These are phyloP conservation scores for Drosophila nr. perissopoda DNA, from an alignment of 2,888 invertebrate species.

Conservation along the genomic window DNA sequence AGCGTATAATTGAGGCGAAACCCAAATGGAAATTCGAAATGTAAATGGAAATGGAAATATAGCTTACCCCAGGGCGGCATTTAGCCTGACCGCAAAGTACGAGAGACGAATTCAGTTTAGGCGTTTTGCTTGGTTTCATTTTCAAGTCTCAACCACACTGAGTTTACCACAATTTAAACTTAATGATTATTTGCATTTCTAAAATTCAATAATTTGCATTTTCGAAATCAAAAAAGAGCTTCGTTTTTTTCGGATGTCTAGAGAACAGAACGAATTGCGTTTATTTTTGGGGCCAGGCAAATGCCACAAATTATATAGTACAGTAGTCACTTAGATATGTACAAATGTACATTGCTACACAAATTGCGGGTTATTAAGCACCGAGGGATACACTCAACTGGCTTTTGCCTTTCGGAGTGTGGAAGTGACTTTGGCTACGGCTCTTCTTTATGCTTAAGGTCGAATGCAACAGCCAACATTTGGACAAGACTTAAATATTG, in stretches of 20 bases:
- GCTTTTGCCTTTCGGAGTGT: slow-evolving; percentile 26
- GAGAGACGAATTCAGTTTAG: slow-evolving; percentile 29
- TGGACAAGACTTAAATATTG: slow-evolving; percentile 50
- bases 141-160: slow-evolving; percentile 13
- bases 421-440: background rate
- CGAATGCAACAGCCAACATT: slow-evolving; percentile 36
- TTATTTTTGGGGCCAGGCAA: slow-evolving; percentile 52
- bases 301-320: slow-evolving; percentile 72
- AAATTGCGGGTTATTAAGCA: slow-evolving; percentile 77
- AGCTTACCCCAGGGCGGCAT: slow-evolving; percentile 34
- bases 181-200: slow-evolving; percentile 74
- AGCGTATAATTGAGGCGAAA: slow-evolving; percentile 72
- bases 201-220: slow-evolving; percentile 74
- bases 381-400: slow-evolving; percentile 82
- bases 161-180: slow-evolving; percentile 62
- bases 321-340: slow-evolving; percentile 41
- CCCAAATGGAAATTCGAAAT: slow-evolving; percentile 48
- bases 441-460: background rate
- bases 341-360: slow-evolving; percentile 39
- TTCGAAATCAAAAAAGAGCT: slow-evolving; percentile 53
- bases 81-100: slow-evolving; percentile 40
- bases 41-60: slow-evolving; percentile 38
- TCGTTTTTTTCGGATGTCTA: slow-evolving; percentile 14
- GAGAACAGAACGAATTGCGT: slow-evolving; percentile 19
- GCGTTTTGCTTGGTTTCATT: slow-evolving; percentile 59